Evolutionary conservation across 2,888 invertebrate genomes (phyloP), one percentile per base, ranked within the genome.

Genomic region (Melipona beecheii): DNA sequence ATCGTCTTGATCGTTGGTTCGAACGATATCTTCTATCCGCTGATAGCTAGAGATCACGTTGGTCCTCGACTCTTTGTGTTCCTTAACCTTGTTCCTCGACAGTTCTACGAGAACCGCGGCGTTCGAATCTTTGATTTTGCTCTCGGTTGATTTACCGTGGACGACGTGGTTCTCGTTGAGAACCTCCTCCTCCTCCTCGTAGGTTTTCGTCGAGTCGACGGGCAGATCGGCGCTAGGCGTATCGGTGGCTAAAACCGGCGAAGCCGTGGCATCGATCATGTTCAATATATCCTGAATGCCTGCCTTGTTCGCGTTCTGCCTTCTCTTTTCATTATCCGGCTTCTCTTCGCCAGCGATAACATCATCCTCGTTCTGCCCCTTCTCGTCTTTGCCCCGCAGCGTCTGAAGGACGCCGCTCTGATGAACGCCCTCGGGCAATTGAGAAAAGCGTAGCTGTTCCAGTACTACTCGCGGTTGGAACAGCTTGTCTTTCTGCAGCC

Each of bases 391-490:
- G 36, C 54, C 74, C 64, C 54, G 66, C 9, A 43, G 11, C 15
- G 75, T 78, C 77, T 65, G 81, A 81, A 87, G 79, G 58, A 84
- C 71, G 75, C 70, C 71, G 75, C 70, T 84, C 58, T 81, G 76
- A 78, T 86, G 73, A 70, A 81, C 75, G 75, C 78, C 80, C 75
- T 88, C 86, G 11, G 92, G 90, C 70, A 93, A 80, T 77, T 90
- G 92, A n/a, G 92, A 90, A 43, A 93, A 90, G 60, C 91, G 93
- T 52, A 94, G 81, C 80, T 93, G 93, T 75, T 94, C 94, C 36
- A 94, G 80, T n/a, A 94, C 91, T 0, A 94, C 94, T 74, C 94
- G 88, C 0, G 94, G 94, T 66, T 94, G 94, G n/a, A 94, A 90
- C 74, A 91, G 83, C 81, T 91, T 91, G 87, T 93, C 89, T 56